phyloP scores from a whole-genome alignment of 2,797 vertebrate genomes.

The Lutjanus campechanus region DNA sequence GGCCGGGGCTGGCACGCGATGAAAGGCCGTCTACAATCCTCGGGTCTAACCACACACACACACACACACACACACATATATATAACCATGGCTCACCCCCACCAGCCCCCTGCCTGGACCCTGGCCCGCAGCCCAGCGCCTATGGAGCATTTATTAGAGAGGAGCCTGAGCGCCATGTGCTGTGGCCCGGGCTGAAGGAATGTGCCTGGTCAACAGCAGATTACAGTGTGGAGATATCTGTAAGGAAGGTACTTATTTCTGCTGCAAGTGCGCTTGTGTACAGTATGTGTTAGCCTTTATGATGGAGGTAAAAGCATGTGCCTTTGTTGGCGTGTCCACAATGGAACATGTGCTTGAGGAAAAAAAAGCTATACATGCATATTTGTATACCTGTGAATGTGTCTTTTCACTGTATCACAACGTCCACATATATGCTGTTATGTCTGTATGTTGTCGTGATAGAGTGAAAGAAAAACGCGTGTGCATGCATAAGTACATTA shows the following conservation, averaged over 20 bases:
- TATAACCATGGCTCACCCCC: slow-evolving; percentile 77
- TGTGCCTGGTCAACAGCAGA: slow-evolving; percentile 71
- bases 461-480: neutral
- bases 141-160: slow-evolving; percentile 87
- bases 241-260: slow-evolving; percentile 44
- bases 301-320: slow-evolving; percentile 8
- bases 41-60: slow-evolving; percentile 84
- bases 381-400: slow-evolving; percentile 20
- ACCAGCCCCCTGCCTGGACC: slow-evolving; percentile 83
- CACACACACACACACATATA: slow-evolving; percentile 47
- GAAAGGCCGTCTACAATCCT: slow-evolving; percentile 77
- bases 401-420: neutral
- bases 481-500: neutral
- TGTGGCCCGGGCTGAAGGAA: slow-evolving; percentile 59
- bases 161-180: slow-evolving; percentile 65
- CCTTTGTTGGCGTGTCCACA: slow-evolving; percentile 27
- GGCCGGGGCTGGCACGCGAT: slow-evolving; percentile 74
- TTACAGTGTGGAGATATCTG: slow-evolving; percentile 62
- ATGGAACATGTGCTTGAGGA: neutral
- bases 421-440: neutral
- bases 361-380: slow-evolving; percentile 3
- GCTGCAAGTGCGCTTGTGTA: slow-evolving; percentile 19
- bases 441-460: neutral
- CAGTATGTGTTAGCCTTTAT: slow-evolving; percentile 12
- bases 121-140: slow-evolving; percentile 68